Percentiles rank a stretch among this genome's conserved stretches.
phyloP scores from a whole-genome alignment of 2,888 invertebrate species.

The Seira ritae region DNA sequence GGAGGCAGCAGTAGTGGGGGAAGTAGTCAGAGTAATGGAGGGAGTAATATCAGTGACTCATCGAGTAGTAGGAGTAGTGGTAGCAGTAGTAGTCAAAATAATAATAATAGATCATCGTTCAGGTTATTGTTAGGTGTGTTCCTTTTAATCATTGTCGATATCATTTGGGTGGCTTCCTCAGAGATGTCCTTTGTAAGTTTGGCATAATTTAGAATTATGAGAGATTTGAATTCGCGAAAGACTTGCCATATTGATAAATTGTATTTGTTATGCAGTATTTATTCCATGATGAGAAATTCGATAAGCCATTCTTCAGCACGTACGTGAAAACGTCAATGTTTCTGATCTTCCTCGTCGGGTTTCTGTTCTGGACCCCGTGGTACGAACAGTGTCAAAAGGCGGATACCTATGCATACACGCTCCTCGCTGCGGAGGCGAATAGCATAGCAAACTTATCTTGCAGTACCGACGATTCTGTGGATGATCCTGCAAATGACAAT shows the following conservation, averaged over 20 bases:
- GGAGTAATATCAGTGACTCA: slow-evolving; percentile 25
- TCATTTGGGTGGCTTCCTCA: slow-evolving; percentile 97
- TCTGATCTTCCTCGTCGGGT: slow-evolving; percentile 91
- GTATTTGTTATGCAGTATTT: slow-evolving; percentile 83
- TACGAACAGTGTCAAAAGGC: slow-evolving; percentile 85
- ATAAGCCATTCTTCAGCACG: slow-evolving; percentile 96
- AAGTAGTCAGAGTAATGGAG: slow-evolving; percentile 47
- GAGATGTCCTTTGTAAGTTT: slow-evolving; percentile 91
- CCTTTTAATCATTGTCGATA: slow-evolving; percentile 91
- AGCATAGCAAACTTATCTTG: slow-evolving; percentile 39
- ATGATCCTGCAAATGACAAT: slow-evolving; percentile 69
- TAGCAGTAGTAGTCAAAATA: neutral
- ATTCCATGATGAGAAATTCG: slow-evolving; percentile 88
- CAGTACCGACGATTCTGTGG: slow-evolving; percentile 58
- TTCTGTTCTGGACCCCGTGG: slow-evolving; percentile 93
- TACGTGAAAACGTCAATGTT: slow-evolving; percentile 97
- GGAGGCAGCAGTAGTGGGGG: slow-evolving; percentile 9
- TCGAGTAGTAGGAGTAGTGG: slow-evolving; percentile 35
- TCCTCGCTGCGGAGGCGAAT: slow-evolving; percentile 61
- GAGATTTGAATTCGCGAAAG: no score
- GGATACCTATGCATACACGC: slow-evolving; percentile 73
- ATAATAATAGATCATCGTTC: slow-evolving; percentile 76
- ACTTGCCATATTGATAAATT: no score
- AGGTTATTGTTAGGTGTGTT: slow-evolving; percentile 89
- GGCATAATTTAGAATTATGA: no score